Evolutionary conservation across 2,888 invertebrate species (phyloP), one percentile per base, ranked within the genome.

Genomic region (Entomobrya proxima): DNA sequence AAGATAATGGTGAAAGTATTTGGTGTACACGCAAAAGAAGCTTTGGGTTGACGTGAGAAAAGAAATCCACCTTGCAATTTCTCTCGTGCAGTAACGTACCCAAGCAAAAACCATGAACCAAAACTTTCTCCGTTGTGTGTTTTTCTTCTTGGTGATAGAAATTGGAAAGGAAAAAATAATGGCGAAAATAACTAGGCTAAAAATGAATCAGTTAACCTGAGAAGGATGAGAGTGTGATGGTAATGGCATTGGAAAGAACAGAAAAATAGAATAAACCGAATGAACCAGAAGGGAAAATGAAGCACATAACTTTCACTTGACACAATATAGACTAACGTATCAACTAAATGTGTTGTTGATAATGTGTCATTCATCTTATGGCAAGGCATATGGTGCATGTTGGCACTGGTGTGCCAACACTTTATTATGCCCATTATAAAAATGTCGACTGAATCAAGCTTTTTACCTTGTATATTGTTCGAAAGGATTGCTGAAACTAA

Each of bases 101-200:
- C 5, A 21, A 61, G 37, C 15, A 64, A 21, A 64, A 37, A 64
- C 4, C 11, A n/a, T 35, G 15, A 37, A 37, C 3, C 61, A 30
- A 61, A 64, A 64, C 58, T 58, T 58, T 58, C 13, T n/a, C 32
- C 50, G 50, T 15, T 61, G 61, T 21, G n/a, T n/a, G 32, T 69
- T 72, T 13, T 72, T 72, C 47, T 27, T 72, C 27, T 15, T 72
- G 27, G 72, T n/a, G n/a, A n/a, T 27, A 72, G 9, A 47, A 72
- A 72, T 72, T 72, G 72, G 72, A 72, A 72, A 47, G 24, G 40
- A 18, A n/a, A 72, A 72, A 72, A 44, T 47, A 72, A 72, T 72
- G 37, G 64, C 37, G 15, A 37, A 21, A 64, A 37, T 64, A 64
- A 35, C 35, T 64, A 37, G 64, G n/a, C 37, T 37, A 64, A 37